Base-by-base conservation (phyloP, 2,888 invertebrate genomes). In the Drosophila mettleri region DNA sequence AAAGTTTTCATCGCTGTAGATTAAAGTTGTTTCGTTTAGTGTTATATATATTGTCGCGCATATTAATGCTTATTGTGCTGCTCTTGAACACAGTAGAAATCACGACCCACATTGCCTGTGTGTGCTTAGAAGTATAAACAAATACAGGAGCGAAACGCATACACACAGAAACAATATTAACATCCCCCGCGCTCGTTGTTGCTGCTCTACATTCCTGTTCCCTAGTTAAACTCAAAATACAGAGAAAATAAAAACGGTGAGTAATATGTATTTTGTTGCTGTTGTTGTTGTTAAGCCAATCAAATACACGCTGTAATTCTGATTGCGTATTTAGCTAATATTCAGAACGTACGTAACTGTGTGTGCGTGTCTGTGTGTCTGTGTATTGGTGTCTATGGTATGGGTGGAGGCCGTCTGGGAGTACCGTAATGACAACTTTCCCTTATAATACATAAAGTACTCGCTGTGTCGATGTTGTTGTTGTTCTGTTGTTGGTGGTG, bases 171-270 rank as follows among this genome's bases (percentile, higher is more conserved):
- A 14, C 14, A 51, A 67, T 27, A 55, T 48, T 38, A 53, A 18
- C 78, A 69, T 41, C 74, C 79, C 57, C 68, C 68, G 59, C 41
- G 51, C 53, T 54, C 65, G 51, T 59, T 8, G 48, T n/a, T 33
- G 48, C 31, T 20, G 48, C 31, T 33, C 48, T n/a, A 79, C 75
- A 70, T 78, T 78, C 67, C 70, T 48, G 63, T 34, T 66, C 65
- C 73, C 72, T 60, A 63, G 64, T 59, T 69, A 27, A 64, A 64
- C 52, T 46, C 33, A 63, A 78, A 74, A 60, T 34, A 69, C 55
- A 64, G 46, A 20, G 20, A 33, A 48, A 48, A 54, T 70, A 85
- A 74, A 85, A 82, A 85, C 72, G 86, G 83, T 84, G 83, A 84
- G 83, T 84, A 87, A 88, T 87, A 73, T 69, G 49, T 38, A 43